A percentile compares a stretch with the other conserved stretches of the same genome.
These are phyloP conservation scores for Spheniscus mendiculus DNA, from an alignment of 2,113 vertebrate species.

Conservation along the genomic window DNA sequence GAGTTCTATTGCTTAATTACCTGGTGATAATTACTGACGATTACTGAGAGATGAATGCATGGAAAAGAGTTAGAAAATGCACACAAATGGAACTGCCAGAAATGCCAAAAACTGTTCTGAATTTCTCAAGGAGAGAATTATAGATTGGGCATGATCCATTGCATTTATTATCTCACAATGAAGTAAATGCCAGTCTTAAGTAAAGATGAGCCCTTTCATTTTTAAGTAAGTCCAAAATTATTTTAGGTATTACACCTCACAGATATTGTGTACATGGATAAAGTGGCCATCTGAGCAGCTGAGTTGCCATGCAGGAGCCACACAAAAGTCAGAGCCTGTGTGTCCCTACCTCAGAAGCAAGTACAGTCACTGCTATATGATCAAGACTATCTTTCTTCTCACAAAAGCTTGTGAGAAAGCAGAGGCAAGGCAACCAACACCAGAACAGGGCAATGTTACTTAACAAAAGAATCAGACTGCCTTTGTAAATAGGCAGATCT, in stretches of 20 bases:
- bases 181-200: neutral
- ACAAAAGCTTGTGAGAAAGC: neutral
- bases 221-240: neutral
- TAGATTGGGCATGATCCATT: neutral
- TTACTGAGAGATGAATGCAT: neutral
- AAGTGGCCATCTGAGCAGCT: neutral
- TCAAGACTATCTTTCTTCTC: neutral
- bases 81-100: neutral
- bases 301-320: neutral
- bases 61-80: neutral
- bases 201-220: neutral
- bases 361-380: neutral
- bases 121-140: neutral
- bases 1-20: neutral
- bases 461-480: neutral
- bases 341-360: neutral
- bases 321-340: neutral
- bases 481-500: neutral
- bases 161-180: neutral
- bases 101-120: neutral
- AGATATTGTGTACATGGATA: neutral
- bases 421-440: neutral
- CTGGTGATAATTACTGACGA: neutral
- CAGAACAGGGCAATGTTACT: neutral
- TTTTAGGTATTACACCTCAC: neutral